Percentiles rank a stretch among this genome's conserved stretches.
Conservation (phyloP, 2,797 vertebrate genomes). For the Meda fulgida region DNA sequence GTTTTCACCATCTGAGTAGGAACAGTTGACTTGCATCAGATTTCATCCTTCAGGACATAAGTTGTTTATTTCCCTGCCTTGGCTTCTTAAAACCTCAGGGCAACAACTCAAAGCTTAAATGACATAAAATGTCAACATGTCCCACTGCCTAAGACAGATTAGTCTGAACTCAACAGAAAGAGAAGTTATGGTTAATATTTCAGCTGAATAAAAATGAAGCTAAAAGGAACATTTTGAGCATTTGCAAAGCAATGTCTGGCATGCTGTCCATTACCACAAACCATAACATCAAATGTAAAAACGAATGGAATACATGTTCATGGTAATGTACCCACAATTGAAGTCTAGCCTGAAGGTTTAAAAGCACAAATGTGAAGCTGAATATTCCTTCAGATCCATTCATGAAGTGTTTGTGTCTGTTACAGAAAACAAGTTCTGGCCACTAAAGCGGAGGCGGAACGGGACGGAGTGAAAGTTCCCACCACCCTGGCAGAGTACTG, state of each 20-base stretch:
- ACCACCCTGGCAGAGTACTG: conserved; percentile 94
- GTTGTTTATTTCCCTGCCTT: conserved; percentile 4
- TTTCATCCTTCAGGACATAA: not conserved
- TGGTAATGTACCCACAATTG: not conserved
- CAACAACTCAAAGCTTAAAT: not conserved
- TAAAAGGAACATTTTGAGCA: not conserved
- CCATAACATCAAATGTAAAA: not conserved
- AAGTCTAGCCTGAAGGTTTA: not conserved
- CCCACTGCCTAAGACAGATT: not conserved
- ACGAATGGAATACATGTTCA: not conserved
- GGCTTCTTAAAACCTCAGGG: not conserved
- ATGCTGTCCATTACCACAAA: no score
- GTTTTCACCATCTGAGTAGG: not conserved
- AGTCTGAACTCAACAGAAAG: not conserved
- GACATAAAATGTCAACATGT: not conserved
- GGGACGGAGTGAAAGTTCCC: conserved; percentile 94
- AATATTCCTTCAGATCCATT: not conserved
- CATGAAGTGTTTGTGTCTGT: conserved; percentile 12
- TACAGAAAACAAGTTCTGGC: conserved; percentile 92
- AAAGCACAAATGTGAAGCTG: not conserved
- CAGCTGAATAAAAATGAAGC: not conserved
- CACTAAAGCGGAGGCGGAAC: conserved; percentile 91
- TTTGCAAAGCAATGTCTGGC: not conserved
- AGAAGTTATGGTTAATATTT: not conserved
- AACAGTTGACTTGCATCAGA: conserved; percentile 14